These are phyloP conservation scores for Microtus montanus DNA, from an alignment of 2,113 vertebrate species.

Conservation along the genomic window DNA sequence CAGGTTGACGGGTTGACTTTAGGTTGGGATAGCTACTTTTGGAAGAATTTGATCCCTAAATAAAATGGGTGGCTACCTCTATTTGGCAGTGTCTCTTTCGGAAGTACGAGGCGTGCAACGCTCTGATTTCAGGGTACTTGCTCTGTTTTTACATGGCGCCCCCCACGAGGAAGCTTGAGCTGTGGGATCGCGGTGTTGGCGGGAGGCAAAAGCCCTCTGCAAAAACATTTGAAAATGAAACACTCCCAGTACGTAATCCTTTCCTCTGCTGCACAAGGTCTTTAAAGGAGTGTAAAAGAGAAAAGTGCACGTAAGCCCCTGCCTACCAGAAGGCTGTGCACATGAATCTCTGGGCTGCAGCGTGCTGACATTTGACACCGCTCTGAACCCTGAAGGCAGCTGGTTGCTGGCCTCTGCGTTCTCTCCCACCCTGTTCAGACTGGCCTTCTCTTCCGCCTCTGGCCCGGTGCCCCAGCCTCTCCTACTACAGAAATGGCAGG, in stretches of 20 bases:
- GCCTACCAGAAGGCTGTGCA: background rate
- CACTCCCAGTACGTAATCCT: constrained; percentile 48
- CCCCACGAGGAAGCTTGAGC: background rate
- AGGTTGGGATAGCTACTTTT: background rate
- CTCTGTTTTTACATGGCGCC: constrained; percentile 53
- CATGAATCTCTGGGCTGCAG: background rate
- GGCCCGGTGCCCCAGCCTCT: constrained; percentile 16
- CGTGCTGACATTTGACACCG: constrained; percentile 60
- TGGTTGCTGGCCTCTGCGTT: constrained; percentile 7
- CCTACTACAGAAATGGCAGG: background rate
- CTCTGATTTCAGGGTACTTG: background rate
- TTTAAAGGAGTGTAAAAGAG: constrained; percentile 46
- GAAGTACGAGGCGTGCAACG: background rate
- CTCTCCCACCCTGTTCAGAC: constrained; percentile 50
- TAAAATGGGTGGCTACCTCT: background rate
- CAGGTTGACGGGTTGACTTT: background rate
- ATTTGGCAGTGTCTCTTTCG: constrained; percentile 1
- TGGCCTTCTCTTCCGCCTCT: constrained; percentile 46
- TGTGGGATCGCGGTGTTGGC: background rate
- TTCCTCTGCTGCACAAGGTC: constrained; percentile 26
- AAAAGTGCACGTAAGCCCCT: background rate
- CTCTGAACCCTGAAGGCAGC: constrained; percentile 55
- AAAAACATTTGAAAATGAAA: constrained; percentile 74
- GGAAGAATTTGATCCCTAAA: constrained; percentile 32
- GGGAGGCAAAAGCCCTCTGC: constrained; percentile 36